These are phyloP conservation scores for Petroica traversi DNA, from an alignment of 2,113 vertebrate genomes.

Conservation along the genomic window DNA sequence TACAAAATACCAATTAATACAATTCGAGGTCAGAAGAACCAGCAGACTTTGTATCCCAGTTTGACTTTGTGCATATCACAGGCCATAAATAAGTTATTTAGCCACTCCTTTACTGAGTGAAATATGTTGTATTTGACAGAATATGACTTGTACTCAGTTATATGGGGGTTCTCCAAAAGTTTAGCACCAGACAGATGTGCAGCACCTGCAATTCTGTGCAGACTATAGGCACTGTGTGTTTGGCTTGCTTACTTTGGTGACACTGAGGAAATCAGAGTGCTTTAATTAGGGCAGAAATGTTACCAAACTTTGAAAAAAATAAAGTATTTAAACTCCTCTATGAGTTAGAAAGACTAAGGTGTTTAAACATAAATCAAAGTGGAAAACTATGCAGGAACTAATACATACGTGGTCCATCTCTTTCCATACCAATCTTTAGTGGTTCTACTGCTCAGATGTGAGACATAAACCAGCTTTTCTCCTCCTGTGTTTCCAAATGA, in stretches of 20 bases:
- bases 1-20: not conserved
- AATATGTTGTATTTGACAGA: not conserved
- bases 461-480: not conserved
- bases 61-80: not conserved
- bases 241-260: slow-evolving; percentile 7
- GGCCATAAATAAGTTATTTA: not conserved
- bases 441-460: not conserved
- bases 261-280: not conserved
- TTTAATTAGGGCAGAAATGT: not conserved
- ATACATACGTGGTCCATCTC: not conserved
- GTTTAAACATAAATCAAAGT: not conserved
- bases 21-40: not conserved
- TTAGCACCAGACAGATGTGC: not conserved
- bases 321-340: not conserved
- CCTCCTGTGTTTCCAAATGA: not conserved
- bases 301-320: not conserved
- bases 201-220: not conserved
- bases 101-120: not conserved
- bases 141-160: not conserved
- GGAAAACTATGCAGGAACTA: not conserved
- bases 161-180: not conserved
- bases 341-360: not conserved
- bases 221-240: slow-evolving; percentile 10
- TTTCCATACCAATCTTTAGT: not conserved
- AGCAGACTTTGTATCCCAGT: not conserved